phyloP scores from a whole-genome alignment of 2,888 invertebrate genomes.

The Thalpophila matura region DNA sequence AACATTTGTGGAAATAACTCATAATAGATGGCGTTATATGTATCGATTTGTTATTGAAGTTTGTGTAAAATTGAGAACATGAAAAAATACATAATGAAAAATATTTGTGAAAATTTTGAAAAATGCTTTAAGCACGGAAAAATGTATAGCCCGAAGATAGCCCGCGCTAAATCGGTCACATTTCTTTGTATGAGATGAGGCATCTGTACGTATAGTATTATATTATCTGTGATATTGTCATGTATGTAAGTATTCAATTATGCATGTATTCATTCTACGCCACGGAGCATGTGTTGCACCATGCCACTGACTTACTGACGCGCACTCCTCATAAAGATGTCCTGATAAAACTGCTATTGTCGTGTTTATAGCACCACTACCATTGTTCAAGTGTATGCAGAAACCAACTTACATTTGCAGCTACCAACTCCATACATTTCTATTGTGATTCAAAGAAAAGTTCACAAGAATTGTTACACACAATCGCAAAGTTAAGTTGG shows the following conservation, averaged over 20 bases:
- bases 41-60: too few relatives aligned
- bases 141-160: too few relatives aligned
- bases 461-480: not conserved
- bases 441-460: conserved; percentile 7
- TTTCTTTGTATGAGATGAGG: too few relatives aligned
- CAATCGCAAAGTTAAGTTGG: conserved; percentile 25
- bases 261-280: conserved; percentile 13
- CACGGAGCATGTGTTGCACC: conserved; percentile 35
- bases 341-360: conserved; percentile 59
- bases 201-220: too few relatives aligned
- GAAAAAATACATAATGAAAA: too few relatives aligned
- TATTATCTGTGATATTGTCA: too few relatives aligned
- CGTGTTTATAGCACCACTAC: conserved; percentile 38
- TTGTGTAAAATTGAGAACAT: too few relatives aligned
- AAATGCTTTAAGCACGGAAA: too few relatives aligned
- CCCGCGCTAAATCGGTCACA: too few relatives aligned
- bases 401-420: conserved; percentile 42
- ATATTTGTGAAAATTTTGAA: too few relatives aligned
- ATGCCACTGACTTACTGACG: conserved; percentile 41
- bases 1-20: too few relatives aligned
- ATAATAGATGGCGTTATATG: too few relatives aligned
- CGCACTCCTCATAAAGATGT: conserved; percentile 55
- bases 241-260: not conserved
- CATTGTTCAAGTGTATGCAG: conserved; percentile 45
- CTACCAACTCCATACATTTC: not conserved